Evolutionary conservation across 2,888 invertebrate genomes (phyloP).

Genomic region (Ormyrus rosae): DNA sequence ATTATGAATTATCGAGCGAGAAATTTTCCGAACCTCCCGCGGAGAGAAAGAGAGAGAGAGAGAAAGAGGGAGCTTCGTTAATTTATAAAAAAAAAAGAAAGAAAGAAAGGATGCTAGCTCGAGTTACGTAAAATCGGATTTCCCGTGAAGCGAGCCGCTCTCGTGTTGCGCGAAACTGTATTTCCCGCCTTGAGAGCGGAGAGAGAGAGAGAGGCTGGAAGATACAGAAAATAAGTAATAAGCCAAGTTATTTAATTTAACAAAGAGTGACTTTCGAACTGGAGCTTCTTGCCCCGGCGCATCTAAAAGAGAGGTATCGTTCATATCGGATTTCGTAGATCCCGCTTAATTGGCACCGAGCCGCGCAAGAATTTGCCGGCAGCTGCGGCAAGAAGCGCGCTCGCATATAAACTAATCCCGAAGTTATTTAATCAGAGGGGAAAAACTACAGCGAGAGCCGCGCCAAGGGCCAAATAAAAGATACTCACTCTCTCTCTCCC

Average conservation of each 20-base stretch:
- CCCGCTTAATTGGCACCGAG: constrained; percentile 67
- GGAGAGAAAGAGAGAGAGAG: no score
- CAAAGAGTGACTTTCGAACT: not conserved
- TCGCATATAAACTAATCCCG: constrained; percentile 66
- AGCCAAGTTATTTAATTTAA: constrained; percentile 37
- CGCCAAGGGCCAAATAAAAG: not conserved
- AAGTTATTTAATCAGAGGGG: constrained; percentile 72
- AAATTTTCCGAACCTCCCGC: not conserved
- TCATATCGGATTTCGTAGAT: constrained; percentile 67
- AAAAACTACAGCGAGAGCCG: not conserved
- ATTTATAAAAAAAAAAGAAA: no score
- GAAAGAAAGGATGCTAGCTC: no score
- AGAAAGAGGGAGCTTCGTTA: no score
- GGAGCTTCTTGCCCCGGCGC: not conserved
- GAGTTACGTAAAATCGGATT: no score
- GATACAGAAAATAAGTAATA: constrained; percentile 15
- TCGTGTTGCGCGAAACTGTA: constrained; percentile 16
- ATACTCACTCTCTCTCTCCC: no score
- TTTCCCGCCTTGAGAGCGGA: not conserved
- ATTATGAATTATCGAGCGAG: constrained; percentile 38
- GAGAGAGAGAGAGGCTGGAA: not conserved
- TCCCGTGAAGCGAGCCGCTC: not conserved
- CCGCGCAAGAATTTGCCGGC: constrained; percentile 15
- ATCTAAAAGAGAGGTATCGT: constrained; percentile 6
- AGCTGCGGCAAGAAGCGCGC: constrained; percentile 54